Evolutionary conservation across 1,140 invertebrate genomes (phyloP).

Genomic region (Bombus haemorrhoidalis): DNA sequence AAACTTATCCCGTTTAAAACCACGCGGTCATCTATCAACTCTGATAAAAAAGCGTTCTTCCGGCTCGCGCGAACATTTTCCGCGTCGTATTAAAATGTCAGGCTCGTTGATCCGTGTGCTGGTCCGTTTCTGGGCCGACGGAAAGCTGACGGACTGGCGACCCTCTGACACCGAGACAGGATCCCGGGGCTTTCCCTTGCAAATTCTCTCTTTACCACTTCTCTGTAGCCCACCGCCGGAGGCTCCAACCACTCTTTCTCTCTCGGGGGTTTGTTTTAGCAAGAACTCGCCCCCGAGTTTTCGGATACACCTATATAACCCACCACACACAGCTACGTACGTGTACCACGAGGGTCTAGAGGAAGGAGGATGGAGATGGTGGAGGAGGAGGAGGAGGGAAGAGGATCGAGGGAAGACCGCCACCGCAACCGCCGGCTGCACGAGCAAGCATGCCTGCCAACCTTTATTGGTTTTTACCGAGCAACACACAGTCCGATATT

Average conservation of each 20-base stretch:
- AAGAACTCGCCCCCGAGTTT: conserved; percentile 75
- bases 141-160: conserved; percentile 71
- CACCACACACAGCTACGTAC: conserved; percentile 5
- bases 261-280: conserved; percentile 78
- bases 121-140: conserved; percentile 63
- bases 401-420: conserved; percentile 61
- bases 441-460: conserved; percentile 76
- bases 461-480: conserved; percentile 82
- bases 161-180: conserved; percentile 76
- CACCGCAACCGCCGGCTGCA: conserved; percentile 77
- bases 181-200: conserved; percentile 78
- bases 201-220: conserved; percentile 82
- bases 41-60: conserved; percentile 29
- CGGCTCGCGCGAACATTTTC: conserved; percentile 24
- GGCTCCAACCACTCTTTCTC: conserved; percentile 66
- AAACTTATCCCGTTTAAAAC: background rate
- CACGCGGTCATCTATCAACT: background rate
- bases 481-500: conserved; percentile 76
- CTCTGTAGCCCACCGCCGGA: conserved; percentile 70
- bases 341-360: conserved; percentile 30
- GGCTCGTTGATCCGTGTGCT: conserved; percentile 49
- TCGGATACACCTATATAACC: conserved; percentile 48
- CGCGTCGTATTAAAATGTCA: conserved; percentile 67
- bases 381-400: background rate
- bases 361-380: conserved; percentile 47